Evolutionary conservation across 2,113 vertebrate species (phyloP).

Genomic region (Callionymus lyra): DNA sequence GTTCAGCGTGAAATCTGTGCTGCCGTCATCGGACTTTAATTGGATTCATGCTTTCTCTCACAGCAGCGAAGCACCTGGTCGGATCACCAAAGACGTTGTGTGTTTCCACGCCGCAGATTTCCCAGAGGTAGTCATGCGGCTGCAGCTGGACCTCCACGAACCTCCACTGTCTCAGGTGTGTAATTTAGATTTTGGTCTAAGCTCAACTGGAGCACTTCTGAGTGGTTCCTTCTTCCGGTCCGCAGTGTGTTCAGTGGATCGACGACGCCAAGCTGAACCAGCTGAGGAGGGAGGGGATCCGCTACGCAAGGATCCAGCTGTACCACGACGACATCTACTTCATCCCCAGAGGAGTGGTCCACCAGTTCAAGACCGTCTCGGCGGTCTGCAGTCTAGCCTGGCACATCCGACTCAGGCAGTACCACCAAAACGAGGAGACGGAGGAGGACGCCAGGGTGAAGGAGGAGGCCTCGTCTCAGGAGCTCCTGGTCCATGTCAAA

Average conservation of each 20-base stretch:
- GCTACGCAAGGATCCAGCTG: constrained; percentile 93
- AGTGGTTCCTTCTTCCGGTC: constrained; percentile 6
- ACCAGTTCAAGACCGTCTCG: constrained; percentile 98
- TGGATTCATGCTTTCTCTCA: constrained; percentile 5
- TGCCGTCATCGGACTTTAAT: background rate
- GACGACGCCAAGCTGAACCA: constrained; percentile 98
- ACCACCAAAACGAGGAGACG: constrained; percentile 66
- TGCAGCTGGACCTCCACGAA: constrained; percentile 94
- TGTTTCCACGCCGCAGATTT: constrained; percentile 98
- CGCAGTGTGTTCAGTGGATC: constrained; percentile 97
- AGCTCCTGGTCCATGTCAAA: constrained; percentile 22
- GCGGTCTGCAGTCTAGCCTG: constrained; percentile 96
- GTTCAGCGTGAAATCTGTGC: no score
- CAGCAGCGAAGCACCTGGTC: constrained; percentile 76
- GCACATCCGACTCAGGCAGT: constrained; percentile 89
- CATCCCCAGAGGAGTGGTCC: constrained; percentile 95
- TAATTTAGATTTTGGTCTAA: no score
- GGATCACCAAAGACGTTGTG: constrained; percentile 99
- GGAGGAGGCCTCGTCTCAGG: constrained; percentile 4
- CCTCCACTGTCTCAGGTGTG: constrained; percentile 93
- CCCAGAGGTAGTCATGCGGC: constrained; percentile 89
- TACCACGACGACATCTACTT: constrained; percentile 98
- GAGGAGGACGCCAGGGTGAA: constrained; percentile 16
- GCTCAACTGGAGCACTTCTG: background rate
- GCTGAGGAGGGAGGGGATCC: constrained; percentile 91